These are phyloP conservation scores for Saccopteryx bilineata DNA, from an alignment of 2,113 vertebrate species.

Conservation along the genomic window DNA sequence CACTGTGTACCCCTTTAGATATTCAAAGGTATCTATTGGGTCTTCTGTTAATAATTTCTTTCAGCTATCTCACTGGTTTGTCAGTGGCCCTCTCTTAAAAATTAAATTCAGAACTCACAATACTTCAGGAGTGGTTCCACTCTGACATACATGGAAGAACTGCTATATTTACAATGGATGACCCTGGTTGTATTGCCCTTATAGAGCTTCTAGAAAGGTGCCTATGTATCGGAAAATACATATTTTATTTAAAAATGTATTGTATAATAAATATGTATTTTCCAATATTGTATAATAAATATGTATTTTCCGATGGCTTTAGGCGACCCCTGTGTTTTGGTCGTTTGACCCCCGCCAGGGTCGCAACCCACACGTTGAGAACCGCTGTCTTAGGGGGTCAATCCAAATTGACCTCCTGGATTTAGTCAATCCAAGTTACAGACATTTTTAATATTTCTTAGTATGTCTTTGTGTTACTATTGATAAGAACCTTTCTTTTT, in stretches of 20 bases:
- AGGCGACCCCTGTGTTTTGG: too few species aligned
- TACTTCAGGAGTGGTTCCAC: not conserved
- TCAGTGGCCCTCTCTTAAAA: not conserved
- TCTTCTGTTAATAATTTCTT: not conserved
- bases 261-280: too few species aligned
- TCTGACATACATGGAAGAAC: not conserved
- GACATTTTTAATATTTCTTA: not conserved
- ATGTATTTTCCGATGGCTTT: too few species aligned
- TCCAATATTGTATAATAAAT: too few species aligned
- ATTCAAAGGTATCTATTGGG: not conserved
- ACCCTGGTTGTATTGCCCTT: not conserved
- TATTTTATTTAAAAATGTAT: too few species aligned
- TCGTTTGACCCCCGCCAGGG: too few species aligned
- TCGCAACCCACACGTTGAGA: too few species aligned
- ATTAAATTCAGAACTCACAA: not conserved
- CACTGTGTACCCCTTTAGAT: not conserved
- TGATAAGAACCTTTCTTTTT: conserved; percentile 14
- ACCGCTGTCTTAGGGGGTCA: not conserved
- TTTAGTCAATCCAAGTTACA: conserved; percentile 43
- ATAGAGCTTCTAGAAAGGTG: not conserved
- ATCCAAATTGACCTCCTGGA: not conserved
- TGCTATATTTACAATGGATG: conserved; percentile 21
- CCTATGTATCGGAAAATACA: not conserved
- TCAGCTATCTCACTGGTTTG: not conserved
- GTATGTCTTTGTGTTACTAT: conserved; percentile 6